These are phyloP conservation scores for Elephas maximus DNA, from an alignment of 2,113 vertebrate species.

Conservation along the genomic window DNA sequence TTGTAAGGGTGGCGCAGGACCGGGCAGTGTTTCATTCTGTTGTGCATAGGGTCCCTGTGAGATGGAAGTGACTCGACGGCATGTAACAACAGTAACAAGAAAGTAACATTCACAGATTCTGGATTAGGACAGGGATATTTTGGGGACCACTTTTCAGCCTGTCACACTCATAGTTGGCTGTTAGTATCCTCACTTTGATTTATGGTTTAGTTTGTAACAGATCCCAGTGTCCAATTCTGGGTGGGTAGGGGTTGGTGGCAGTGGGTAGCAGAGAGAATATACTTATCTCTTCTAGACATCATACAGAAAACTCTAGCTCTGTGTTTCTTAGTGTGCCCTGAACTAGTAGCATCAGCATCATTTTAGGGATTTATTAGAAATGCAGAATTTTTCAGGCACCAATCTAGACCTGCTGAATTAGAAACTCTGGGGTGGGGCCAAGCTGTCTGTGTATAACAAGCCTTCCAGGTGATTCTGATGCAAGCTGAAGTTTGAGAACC, in stretches of 20 bases:
- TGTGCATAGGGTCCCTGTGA: too few species aligned
- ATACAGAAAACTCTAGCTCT: neutral
- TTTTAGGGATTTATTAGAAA: neutral
- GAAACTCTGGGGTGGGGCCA: neutral
- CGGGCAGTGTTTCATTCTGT: too few species aligned
- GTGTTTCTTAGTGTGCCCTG: neutral
- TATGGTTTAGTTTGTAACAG: conserved; percentile 33
- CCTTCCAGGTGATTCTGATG: neutral
- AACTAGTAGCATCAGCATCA: neutral
- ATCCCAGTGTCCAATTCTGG: neutral
- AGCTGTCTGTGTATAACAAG: neutral
- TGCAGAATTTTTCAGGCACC: neutral
- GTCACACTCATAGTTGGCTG: neutral
- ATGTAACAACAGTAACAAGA: too few species aligned
- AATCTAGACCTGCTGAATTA: neutral
- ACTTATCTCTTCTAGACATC: conserved; percentile 8
- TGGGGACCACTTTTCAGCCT: neutral
- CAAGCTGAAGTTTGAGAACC: neutral
- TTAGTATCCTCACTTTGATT: conserved; percentile 12
- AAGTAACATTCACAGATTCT: neutral
- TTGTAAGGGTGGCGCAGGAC: too few species aligned
- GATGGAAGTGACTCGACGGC: too few species aligned
- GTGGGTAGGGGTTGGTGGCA: neutral
- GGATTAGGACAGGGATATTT: neutral
- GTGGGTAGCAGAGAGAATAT: neutral